phyloP scores from a whole-genome alignment of 2,113 vertebrate genomes.

The Donacobius atricapilla region DNA sequence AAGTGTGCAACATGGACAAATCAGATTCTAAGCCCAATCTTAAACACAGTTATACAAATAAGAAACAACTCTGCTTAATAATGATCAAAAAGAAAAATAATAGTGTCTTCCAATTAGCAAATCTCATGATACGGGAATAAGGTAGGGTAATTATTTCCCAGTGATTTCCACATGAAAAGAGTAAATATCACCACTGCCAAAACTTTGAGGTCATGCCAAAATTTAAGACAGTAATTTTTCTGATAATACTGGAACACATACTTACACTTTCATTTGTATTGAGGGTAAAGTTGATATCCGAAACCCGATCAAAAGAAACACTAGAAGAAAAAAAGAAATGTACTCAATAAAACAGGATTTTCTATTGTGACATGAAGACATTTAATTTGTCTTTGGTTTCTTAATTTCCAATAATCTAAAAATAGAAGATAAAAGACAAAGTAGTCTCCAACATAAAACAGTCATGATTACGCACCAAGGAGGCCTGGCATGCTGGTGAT shows the following conservation, averaged over 20 bases:
- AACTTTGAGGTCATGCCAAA: fast-evolving
- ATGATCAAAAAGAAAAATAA: not conserved
- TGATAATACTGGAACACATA: conserved; percentile 32
- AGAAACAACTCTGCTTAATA: not conserved
- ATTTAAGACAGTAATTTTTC: not conserved
- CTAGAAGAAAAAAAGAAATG: conserved; percentile 72
- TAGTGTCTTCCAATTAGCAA: not conserved
- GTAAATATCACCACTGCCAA: not conserved
- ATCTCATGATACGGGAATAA: not conserved
- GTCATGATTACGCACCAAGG: not conserved
- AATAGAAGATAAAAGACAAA: not conserved
- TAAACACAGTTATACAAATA: not conserved
- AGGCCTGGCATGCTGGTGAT: not conserved
- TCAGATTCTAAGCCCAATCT: not conserved
- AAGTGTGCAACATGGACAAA: not conserved
- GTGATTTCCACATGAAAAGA: not conserved
- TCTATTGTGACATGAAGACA: not conserved
- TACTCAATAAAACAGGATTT: conserved; percentile 8
- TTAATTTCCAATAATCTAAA: not conserved
- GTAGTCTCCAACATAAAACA: not conserved
- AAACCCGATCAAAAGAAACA: conserved; percentile 99
- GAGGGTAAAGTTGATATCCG: conserved; percentile 99
- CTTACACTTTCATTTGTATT: conserved; percentile 99
- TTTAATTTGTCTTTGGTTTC: not conserved
- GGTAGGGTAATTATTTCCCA: not conserved